Conservation (phyloP, 2,113 vertebrate species). For the Pangasianodon hypophthalmus region DNA sequence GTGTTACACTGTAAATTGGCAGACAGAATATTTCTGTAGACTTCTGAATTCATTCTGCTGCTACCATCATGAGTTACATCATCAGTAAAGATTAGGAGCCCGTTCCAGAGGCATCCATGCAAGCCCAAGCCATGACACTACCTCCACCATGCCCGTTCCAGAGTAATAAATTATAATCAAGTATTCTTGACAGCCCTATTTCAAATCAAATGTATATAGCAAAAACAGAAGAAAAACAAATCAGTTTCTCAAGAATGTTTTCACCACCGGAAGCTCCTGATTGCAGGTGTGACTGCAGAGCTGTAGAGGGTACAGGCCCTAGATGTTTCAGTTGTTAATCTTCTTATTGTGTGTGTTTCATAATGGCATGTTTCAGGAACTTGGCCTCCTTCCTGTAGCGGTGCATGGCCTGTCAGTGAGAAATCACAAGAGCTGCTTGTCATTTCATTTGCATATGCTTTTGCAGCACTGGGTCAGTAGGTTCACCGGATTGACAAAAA, state of each 20-base stretch:
- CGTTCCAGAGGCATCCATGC: neutral
- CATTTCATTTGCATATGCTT: neutral
- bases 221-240: neutral
- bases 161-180: neutral
- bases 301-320: neutral
- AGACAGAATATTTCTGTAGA: neutral
- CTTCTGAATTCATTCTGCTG: neutral
- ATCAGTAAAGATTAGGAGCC: neutral
- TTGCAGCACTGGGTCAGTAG: neutral
- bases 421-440: slow-evolving; percentile 6
- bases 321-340: neutral
- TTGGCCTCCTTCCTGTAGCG: neutral
- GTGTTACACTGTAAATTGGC: neutral
- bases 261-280: neutral
- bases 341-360: slow-evolving; percentile 25
- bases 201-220: neutral
- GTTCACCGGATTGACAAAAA: neutral
- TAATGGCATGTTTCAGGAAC: slow-evolving; percentile 4
- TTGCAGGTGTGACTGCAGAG: slow-evolving; percentile 19
- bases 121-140: neutral
- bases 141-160: neutral
- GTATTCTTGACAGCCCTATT: neutral
- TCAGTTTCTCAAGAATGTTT: neutral
- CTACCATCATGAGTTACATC: neutral
- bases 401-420: slow-evolving; percentile 8